A percentile compares a stretch with the other conserved stretches of the same genome.
phyloP scores from a whole-genome alignment of 2,888 invertebrate genomes.

The Smittia aterrima region DNA sequence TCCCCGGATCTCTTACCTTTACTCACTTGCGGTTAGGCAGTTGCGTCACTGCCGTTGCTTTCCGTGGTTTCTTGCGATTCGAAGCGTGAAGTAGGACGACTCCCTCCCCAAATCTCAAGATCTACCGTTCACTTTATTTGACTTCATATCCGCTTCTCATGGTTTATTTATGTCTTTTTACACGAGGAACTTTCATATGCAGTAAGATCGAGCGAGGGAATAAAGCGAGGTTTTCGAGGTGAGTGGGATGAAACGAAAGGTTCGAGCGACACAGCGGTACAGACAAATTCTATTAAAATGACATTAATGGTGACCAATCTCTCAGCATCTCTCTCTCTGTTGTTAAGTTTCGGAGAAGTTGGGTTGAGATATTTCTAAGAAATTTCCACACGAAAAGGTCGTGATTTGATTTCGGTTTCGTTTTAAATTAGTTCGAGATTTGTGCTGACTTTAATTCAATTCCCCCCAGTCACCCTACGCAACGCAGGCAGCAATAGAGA shows the following conservation, averaged over 20 bases:
- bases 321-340: neutral
- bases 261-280: neutral
- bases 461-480: neutral
- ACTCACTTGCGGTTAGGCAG: too few species aligned
- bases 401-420: neutral
- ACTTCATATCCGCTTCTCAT: conserved; percentile 32
- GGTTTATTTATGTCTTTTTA: conserved; percentile 17
- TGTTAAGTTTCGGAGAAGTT: neutral
- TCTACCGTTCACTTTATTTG: conserved; percentile 19
- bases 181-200: neutral
- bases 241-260: neutral
- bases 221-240: neutral
- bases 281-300: conserved; percentile 30
- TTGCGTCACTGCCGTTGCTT: too few species aligned
- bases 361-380: neutral
- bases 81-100: too few species aligned
- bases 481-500: too few species aligned
- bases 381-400: neutral
- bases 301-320: conserved; percentile 31
- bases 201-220: neutral
- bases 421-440: neutral
- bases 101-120: conserved; percentile 8
- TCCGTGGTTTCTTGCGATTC: too few species aligned
- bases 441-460: neutral
- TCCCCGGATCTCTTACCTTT: neutral